Evolutionary conservation across 2,797 vertebrate genomes (phyloP), one percentile per base, ranked within the genome.

Genomic region (Clarias pachynema): DNA sequence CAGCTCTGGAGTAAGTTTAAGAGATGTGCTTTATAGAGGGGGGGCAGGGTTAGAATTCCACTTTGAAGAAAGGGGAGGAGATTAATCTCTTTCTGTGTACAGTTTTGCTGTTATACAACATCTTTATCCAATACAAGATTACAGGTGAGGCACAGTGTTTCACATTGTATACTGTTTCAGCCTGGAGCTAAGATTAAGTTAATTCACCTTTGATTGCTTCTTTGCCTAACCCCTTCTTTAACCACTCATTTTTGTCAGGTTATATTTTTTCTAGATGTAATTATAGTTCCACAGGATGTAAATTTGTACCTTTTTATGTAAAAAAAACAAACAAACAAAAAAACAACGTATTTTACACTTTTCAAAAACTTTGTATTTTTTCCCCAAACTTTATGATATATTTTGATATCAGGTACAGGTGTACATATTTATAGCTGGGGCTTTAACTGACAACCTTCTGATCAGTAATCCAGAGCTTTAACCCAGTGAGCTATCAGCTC

Each of bases 1-100:
- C 89, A 88, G 34, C 8, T 26, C 69, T 18, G 63, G 80, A 77
- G 82, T 79, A 59, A 16, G 29, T 89, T 84, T 70, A 53, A 82
- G 66, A 87, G 40, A 79, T 87, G 72, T 78, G 84, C 73, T 84
- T 68, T 74, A 84, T 78, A 57, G 59, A 82, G 78, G 72, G 73
- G 60, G 82, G 85, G 79, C 63, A 78, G 72, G 80, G 53, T 59
- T 63, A n/a, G 4, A 14, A 20, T 44, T 84, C 65, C 70, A 26
- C 73, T 84, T 86, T 81, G 63, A 81, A 77, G 37, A 56, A 57
- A 62, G 56, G 29, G 12, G 24, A 60, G n/a, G 16, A 29, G 72
- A 56, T 53, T 74, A 15, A 24, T 74, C 44, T 29, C 3, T 2
- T 44, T 53, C 44, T 57, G 73, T 26, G 9, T 53, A 56, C 53